Percentiles rank a stretch among this genome's conserved stretches.
Evolutionary conservation across 1,140 invertebrate genomes (phyloP).

Genomic region (Tetramorium parvispinum): DNA sequence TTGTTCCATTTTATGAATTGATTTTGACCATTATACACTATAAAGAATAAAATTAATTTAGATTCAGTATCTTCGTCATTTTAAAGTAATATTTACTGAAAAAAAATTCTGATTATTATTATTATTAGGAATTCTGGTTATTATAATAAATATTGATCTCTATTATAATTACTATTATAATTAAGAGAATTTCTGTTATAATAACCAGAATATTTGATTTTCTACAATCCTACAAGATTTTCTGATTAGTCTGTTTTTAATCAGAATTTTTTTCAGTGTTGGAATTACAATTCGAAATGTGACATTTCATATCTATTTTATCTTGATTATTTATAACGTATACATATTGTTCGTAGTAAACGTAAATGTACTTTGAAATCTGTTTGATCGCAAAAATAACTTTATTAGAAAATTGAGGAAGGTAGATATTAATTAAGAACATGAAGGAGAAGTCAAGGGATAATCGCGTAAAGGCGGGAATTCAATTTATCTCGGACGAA

Average conservation of each 20-base stretch:
- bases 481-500: slow-evolving; percentile 46
- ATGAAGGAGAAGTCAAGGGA: not conserved
- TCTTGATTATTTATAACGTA: not conserved
- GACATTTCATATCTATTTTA: not conserved
- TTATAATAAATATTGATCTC: no score
- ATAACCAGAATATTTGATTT: no score
- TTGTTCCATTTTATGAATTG: not conserved
- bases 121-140: no score
- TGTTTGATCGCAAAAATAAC: not conserved
- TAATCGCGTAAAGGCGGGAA: slow-evolving; percentile 40
- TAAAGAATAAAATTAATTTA: not conserved
- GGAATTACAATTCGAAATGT: not conserved
- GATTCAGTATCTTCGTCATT: not conserved
- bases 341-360: not conserved
- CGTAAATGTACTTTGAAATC: not conserved
- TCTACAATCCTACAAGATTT: no score
- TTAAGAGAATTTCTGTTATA: no score
- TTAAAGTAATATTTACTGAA: not conserved
- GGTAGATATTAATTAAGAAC: slow-evolving; percentile 41
- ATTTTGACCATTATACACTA: not conserved
- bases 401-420: slow-evolving; percentile 13
- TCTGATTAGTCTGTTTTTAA: no score
- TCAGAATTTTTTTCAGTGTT: no score
- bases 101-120: no score
- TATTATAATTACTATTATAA: no score